phyloP scores from a whole-genome alignment of 2,113 vertebrate genomes.

The Oryzias javanicus region DNA sequence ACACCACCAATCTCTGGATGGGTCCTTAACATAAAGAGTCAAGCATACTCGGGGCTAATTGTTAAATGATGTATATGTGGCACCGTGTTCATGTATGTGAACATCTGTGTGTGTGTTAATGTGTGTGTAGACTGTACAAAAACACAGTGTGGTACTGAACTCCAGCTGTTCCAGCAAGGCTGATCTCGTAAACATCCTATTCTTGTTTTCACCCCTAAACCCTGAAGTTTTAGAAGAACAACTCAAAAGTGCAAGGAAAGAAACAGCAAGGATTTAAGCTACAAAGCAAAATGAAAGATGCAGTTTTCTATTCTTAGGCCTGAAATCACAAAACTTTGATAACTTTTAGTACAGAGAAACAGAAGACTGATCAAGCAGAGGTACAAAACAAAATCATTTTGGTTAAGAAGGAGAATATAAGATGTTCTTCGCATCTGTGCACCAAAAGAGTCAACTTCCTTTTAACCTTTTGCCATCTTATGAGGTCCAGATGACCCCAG shows the following conservation, averaged over 20 bases:
- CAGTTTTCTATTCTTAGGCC: conserved; percentile 48
- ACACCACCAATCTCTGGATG: conserved; percentile 66
- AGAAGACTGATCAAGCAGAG: conserved; percentile 6
- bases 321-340: conserved; percentile 42
- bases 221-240: conserved; percentile 24
- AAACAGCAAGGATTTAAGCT: conserved; percentile 6
- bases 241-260: conserved; percentile 14
- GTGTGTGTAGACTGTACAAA: background rate
- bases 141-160: background rate
- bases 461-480: no score
- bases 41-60: conserved; percentile 74
- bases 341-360: conserved; percentile 17
- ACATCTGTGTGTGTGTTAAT: conserved; percentile 5
- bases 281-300: conserved; percentile 37
- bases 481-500: no score
- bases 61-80: conserved; percentile 46
- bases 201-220: conserved; percentile 22
- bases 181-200: conserved; percentile 13
- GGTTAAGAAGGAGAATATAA: no score
- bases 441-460: no score
- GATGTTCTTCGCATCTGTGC: no score
- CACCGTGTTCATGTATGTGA: conserved; percentile 19
- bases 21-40: conserved; percentile 72
- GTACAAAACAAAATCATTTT: background rate
- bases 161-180: conserved; percentile 6